phyloP scores from a whole-genome alignment of 2,113 vertebrate genomes.

The Gnathonemus echidnorhynchus region DNA sequence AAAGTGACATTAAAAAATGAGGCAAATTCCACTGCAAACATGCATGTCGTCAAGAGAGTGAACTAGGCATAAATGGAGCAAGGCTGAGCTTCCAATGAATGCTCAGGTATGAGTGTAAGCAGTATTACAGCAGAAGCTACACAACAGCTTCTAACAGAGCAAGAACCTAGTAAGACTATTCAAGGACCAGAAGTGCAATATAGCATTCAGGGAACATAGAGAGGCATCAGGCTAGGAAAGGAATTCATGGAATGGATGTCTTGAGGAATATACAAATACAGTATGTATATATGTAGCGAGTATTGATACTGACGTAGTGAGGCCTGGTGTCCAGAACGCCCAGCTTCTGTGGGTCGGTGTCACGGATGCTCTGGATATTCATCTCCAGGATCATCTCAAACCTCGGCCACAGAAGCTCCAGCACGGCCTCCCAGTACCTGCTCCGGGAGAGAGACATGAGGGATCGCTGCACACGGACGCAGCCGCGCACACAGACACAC shows the following conservation, averaged over 20 bases:
- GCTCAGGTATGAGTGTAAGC: neutral
- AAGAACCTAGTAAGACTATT: neutral
- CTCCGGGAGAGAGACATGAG: neutral
- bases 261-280: neutral
- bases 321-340: constrained; percentile 81
- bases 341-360: constrained; percentile 82
- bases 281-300: neutral
- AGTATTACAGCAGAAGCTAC: neutral
- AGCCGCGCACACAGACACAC: neutral
- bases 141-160: neutral
- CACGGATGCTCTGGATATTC: constrained; percentile 85
- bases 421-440: constrained; percentile 84
- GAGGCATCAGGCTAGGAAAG: neutral
- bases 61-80: neutral
- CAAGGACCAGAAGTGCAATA: neutral
- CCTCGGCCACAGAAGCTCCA: constrained; percentile 81
- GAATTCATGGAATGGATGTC: neutral
- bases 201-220: neutral
- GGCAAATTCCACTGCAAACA: neutral
- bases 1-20: neutral
- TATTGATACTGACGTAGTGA: constrained; percentile 65
- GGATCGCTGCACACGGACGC: neutral
- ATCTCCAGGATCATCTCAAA: constrained; percentile 84
- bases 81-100: neutral
- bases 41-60: neutral